These are phyloP conservation scores for Chrysocyon brachyurus DNA, from an alignment of 2,797 vertebrate species.

Conservation along the genomic window DNA sequence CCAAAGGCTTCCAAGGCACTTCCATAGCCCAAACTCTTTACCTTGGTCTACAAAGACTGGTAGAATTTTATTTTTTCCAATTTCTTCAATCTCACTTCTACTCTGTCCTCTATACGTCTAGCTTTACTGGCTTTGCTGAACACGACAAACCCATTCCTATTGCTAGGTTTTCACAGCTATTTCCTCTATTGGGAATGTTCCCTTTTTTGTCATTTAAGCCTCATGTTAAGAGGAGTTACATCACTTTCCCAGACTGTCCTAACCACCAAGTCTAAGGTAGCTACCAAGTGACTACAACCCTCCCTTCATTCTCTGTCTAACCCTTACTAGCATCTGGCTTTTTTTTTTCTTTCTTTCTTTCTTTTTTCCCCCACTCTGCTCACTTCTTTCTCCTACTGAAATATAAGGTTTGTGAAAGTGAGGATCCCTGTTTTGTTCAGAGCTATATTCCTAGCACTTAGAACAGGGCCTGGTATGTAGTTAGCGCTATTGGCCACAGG, in stretches of 20 bases:
- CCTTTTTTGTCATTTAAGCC: constrained; percentile 11
- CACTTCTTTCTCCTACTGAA: background rate
- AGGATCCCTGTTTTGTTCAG: background rate
- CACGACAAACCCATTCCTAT: background rate
- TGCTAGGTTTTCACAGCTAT: background rate
- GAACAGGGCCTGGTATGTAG: background rate
- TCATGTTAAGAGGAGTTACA: background rate
- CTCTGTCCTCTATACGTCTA: background rate
- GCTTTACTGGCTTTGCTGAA: background rate
- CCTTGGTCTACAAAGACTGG: background rate
- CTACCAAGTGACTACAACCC: constrained; percentile 12
- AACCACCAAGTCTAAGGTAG: background rate
- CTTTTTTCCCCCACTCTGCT: background rate
- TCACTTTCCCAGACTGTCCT: background rate
- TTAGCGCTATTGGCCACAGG: background rate
- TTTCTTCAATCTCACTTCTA: background rate
- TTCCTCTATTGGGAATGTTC: background rate
- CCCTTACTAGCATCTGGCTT: background rate
- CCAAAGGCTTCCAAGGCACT: background rate
- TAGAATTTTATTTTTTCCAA: background rate
- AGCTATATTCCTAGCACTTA: background rate
- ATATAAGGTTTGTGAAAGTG: background rate
- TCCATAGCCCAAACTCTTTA: background rate
- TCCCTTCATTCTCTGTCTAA: constrained; percentile 22
- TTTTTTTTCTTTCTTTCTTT: background rate